These are phyloP conservation scores for Platorchestia sp. DNA, from an alignment of 1,140 invertebrate species.

Conservation along the genomic window DNA sequence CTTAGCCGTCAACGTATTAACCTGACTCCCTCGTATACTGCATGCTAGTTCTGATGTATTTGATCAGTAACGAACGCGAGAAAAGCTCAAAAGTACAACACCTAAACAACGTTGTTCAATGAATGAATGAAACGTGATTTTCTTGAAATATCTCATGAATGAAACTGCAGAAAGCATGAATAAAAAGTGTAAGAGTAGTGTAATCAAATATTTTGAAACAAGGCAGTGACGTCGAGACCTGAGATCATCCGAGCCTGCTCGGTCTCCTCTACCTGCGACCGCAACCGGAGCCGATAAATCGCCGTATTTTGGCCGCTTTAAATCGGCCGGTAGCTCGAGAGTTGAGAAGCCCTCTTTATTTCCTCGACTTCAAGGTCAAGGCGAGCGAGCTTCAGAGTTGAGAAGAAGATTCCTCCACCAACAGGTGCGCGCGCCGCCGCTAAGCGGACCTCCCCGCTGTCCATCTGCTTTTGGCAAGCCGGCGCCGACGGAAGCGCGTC, in stretches of 20 bases:
- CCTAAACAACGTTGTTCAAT: background rate
- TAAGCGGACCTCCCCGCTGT: constrained; percentile 27
- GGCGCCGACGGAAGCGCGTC: constrained; percentile 3
- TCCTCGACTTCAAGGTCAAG: constrained; percentile 38
- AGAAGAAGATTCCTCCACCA: constrained; percentile 18
- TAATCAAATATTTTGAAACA: background rate
- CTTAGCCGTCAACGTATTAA: background rate
- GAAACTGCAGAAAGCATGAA: background rate
- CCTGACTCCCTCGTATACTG: background rate
- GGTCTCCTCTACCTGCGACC: background rate
- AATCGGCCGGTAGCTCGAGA: background rate
- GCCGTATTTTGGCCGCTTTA: background rate
- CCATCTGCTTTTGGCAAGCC: background rate
- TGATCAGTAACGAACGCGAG: background rate
- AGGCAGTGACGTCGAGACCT: background rate
- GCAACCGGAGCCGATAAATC: background rate
- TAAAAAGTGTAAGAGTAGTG: background rate
- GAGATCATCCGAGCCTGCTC: background rate
- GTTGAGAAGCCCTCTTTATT: constrained; percentile 49
- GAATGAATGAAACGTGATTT: background rate
- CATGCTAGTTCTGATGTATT: background rate
- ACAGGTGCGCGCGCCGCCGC: constrained; percentile 47
- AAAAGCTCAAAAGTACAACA: background rate
- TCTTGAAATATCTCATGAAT: background rate
- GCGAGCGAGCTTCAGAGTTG: constrained; percentile 42